Base-by-base conservation (phyloP, 2,888 invertebrate genomes). In the Choreutis nemorana region DNA sequence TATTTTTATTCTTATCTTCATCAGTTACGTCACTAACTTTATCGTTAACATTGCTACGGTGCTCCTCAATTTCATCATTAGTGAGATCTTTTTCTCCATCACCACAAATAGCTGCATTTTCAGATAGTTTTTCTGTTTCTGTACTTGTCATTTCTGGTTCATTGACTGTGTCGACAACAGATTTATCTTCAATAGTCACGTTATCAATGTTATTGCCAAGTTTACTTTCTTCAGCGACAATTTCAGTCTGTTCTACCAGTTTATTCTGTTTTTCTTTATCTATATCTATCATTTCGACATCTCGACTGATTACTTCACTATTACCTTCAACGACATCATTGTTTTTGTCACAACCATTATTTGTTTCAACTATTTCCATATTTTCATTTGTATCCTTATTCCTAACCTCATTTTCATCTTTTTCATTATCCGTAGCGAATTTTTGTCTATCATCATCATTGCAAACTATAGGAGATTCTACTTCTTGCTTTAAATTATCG, bases 321-420 rank as follows among this genome's bases (percentile, higher is more conserved):
- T 24, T 14, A n/a, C 23, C 10, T n/a, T n/a, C 8, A 18, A 18
- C 18, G 18, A n/a, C 4, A 14, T 23, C 7, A 7, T 6, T 26
- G n/a, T n/a, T n/a, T 31, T 23, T 35, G 32, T 40, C 26, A 6
- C 20, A 28, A 12, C 28, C 11, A 14, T 25, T 21, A 20, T 25
- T 33, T 10, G 28, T 18, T 23, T 9, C 34, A 11, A 32, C 33
- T 23, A 26, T 23, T 25, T 14, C 14, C 12, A 21, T 22, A 18
- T 13, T 13, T 29, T 32, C 13, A 18, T 26, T 10, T 15, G 12
- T 15, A 9, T 32, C 15, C 9, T 9, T 14, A 28, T 16, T 22
- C 22, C 15, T 26, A 3, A 16, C 6, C 23, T 26, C 11, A 15
- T 13, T 28, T 30, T 31, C 27, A 11, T 29, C 11, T 3, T 27